These are phyloP conservation scores for Resseliella maxima DNA, from an alignment of 2,888 invertebrate genomes.

Conservation along the genomic window DNA sequence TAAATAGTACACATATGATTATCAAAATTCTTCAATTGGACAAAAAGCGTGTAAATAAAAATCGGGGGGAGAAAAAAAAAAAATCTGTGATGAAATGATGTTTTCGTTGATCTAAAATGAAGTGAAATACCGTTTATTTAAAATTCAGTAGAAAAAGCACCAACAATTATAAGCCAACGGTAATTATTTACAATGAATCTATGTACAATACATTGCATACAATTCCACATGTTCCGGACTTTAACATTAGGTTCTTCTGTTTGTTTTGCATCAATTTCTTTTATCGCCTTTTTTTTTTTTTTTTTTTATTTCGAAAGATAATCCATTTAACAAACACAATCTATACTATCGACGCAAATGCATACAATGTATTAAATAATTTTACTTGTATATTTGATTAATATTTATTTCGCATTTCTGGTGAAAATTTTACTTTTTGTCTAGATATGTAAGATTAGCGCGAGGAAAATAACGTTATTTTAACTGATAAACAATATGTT, in stretches of 20 bases:
- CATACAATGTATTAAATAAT: conserved; percentile 33
- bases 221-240: neutral
- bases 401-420: neutral
- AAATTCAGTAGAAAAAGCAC: neutral
- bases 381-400: neutral
- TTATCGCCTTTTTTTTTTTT: neutral
- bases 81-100: neutral
- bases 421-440: neutral
- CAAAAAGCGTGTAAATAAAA: no score
- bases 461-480: no score
- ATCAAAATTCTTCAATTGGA: no score
- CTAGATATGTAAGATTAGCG: no score
- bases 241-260: neutral
- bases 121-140: neutral
- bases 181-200: neutral
- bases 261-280: neutral
- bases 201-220: neutral
- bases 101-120: neutral
- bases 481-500: no score
- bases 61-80: no score
- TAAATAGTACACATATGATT: no score
- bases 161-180: neutral
- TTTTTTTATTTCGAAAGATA: neutral
- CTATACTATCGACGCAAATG: conserved; percentile 33
- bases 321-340: conserved; percentile 38